phyloP scores from a whole-genome alignment of 2,888 invertebrate genomes.

The Schizaphis graminum region DNA sequence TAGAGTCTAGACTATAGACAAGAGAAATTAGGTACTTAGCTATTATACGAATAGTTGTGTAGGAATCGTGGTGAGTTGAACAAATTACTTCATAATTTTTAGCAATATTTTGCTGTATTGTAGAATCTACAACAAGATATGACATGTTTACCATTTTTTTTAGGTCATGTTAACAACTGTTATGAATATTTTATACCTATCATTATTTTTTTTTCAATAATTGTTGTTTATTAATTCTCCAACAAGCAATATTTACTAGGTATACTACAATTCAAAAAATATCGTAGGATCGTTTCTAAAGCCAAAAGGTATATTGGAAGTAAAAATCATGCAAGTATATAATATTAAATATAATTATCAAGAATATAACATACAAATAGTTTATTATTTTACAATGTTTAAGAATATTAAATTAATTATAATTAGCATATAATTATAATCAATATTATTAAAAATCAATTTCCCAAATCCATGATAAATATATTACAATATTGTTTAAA shows the following conservation, averaged over 20 bases:
- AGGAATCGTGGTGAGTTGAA: not conserved
- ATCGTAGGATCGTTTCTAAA: not conserved
- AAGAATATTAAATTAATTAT: no score
- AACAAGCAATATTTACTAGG: not conserved
- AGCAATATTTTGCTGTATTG: not conserved
- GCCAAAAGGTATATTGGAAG: not conserved
- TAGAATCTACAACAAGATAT: not conserved
- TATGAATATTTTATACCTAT: not conserved
- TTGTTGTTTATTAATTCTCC: not conserved
- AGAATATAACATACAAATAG: no score
- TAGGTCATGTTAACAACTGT: not conserved
- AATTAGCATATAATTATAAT: no score
- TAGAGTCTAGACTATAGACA: not conserved
- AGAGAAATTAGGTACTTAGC: not conserved
- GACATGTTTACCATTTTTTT: not conserved
- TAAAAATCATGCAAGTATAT: not conserved
- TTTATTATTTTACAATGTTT: no score
- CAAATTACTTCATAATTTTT: not conserved
- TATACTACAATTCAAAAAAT: not conserved
- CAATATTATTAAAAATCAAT: no score
- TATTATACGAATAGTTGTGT: not conserved
- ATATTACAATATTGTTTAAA: not conserved
- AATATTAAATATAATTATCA: not conserved
- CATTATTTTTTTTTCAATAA: not conserved
- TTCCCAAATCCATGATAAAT: no score